phyloP scores from a whole-genome alignment of 37 sponge, comb jelly and placozoan species.

The Amphimedon queenslandica region DNA sequence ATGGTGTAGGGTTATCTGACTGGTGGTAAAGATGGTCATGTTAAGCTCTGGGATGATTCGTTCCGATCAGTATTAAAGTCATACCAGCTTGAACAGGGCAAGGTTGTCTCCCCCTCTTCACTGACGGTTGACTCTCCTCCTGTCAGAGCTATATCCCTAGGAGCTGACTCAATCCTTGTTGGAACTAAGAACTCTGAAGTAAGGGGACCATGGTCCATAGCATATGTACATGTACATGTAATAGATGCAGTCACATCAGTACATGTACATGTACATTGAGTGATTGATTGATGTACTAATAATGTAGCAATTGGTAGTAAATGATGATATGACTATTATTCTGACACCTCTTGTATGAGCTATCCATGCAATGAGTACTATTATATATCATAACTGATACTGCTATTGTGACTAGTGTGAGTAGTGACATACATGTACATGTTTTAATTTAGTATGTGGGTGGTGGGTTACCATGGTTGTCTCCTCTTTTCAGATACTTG shows the following conservation, averaged over 20 bases:
- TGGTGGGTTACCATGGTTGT: neutral
- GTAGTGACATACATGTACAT: neutral
- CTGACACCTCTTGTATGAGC: too few relatives aligned
- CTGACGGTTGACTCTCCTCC: constrained; percentile 71
- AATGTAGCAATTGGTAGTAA: too few relatives aligned
- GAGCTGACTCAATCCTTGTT: constrained; percentile 77
- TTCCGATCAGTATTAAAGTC: constrained; percentile 63
- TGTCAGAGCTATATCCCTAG: constrained; percentile 74
- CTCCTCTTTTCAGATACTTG: constrained; percentile 50
- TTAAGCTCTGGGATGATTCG: constrained; percentile 85
- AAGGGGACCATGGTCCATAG: neutral
- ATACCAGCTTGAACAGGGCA: constrained; percentile 53
- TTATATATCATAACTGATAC: too few relatives aligned
- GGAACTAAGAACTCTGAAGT: constrained; percentile 93
- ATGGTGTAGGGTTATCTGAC: constrained; percentile 75
- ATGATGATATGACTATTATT: too few relatives aligned
- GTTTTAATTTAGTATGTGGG: neutral
- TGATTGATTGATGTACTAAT: too few relatives aligned
- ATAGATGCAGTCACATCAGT: neutral
- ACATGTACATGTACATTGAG: neutral
- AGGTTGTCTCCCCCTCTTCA: constrained; percentile 23
- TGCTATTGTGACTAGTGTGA: neutral
- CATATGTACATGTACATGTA: neutral
- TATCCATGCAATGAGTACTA: too few relatives aligned
- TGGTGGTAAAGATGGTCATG: constrained; percentile 93